These are phyloP conservation scores for Bungarus multicinctus DNA, from an alignment of 2,113 vertebrate genomes.

Conservation along the genomic window DNA sequence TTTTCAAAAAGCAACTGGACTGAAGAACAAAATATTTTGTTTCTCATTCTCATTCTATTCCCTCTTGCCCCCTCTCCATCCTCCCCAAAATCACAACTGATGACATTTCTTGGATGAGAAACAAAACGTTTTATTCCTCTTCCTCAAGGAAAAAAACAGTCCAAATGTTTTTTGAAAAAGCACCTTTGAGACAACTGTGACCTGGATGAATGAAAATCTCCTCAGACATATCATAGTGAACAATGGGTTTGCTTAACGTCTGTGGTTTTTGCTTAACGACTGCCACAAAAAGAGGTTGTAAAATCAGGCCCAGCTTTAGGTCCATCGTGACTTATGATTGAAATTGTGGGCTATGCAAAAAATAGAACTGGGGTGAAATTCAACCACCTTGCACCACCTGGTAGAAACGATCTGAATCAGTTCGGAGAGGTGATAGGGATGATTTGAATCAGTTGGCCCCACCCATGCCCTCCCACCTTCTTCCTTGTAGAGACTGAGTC, in stretches of 20 bases:
- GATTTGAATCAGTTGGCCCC: no score
- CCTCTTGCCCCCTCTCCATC: no score
- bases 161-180: background rate
- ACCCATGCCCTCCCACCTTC: no score
- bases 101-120: background rate
- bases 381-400: no score
- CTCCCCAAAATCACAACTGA: background rate
- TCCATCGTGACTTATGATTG: background rate
- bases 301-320: background rate
- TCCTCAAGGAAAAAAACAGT: background rate
- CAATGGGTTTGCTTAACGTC: background rate
- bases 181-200: background rate
- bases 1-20: background rate
- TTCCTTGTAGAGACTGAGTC: no score
- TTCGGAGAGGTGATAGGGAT: no score
- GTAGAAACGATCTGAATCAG: no score
- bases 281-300: background rate
- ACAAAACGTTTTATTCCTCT: no score
- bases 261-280: background rate
- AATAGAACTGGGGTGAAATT: no score
- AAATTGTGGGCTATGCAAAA: background rate
- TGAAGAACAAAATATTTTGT: background rate
- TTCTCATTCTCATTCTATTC: background rate
- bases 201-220: background rate
- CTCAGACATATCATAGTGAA: background rate